Conservation (phyloP, 2,113 vertebrate genomes). For the Nipponia nippon region DNA sequence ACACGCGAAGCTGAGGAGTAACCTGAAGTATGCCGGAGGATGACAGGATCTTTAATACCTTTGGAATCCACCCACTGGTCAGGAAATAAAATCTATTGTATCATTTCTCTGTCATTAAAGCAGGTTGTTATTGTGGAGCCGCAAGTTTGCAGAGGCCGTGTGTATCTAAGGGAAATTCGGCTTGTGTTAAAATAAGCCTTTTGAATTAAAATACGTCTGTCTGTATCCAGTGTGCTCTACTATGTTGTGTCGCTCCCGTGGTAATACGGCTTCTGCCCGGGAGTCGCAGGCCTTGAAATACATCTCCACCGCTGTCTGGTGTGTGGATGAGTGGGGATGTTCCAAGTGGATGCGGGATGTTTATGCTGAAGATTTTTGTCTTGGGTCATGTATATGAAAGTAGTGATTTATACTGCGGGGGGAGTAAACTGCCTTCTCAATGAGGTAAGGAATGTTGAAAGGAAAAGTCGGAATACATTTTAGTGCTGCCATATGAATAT, state of each 20-base stretch:
- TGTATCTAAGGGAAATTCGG: background rate
- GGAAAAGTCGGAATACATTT: background rate
- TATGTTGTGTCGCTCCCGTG: background rate
- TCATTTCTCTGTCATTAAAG: background rate
- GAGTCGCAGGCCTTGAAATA: background rate
- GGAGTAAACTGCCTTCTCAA: background rate
- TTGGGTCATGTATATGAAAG: background rate
- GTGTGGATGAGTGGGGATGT: background rate
- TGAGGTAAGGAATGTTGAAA: background rate
- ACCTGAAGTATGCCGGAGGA: background rate
- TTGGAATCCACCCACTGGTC: background rate
- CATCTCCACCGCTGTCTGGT: background rate
- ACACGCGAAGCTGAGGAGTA: background rate
- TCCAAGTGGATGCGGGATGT: background rate
- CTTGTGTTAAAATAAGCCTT: background rate
- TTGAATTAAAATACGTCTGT: background rate
- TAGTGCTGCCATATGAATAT: background rate
- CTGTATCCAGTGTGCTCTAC: rapidly evolving
- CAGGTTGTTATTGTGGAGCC: background rate
- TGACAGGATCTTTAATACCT: background rate
- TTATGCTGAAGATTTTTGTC: background rate
- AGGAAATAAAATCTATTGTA: background rate
- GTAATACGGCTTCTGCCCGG: background rate
- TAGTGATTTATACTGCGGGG: background rate
- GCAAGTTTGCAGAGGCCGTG: background rate